Evolutionary conservation across 2,113 vertebrate species (phyloP), one percentile per base, ranked within the genome.

Genomic region (Rhabdomys dilectus): DNA sequence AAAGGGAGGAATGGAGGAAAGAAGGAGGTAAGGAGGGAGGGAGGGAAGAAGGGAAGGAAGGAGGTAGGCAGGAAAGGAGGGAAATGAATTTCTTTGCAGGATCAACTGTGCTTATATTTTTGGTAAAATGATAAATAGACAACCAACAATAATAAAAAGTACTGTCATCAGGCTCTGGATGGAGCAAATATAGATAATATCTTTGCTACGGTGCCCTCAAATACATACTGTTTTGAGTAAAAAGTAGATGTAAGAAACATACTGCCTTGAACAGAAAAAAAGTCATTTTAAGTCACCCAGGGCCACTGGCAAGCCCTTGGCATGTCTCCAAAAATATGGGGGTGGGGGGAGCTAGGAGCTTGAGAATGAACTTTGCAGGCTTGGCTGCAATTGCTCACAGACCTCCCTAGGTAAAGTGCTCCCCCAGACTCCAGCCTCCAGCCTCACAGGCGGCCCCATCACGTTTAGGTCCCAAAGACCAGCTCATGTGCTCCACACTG

Each of bases 21-120:
- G 34, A 29, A 5, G 3, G 4, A 5, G 26, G 34, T 4, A 19
- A 4, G 6, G 5, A 4, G 6, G 31, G 12, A 19, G 15, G 16
- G 5, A 17, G 15, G 15, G 9, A 58, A 26, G 16, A 4, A 45
- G 4, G 48, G 9, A 60, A 4, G 0, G 1, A 21, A 24, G 24
- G 13, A 45, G 1, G 31, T 12, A 24, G 34, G 9, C 15, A 39
- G 34, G 8, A 36, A 34, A 10, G 5, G 8, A 45, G 4, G 11
- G 1, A 5, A 51, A 56, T 8, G 4, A 48, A 72, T 56, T 91
- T 88, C 58, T 90, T 96, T 62, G 26, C 31, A 91, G 91, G 29
- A 9, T 77, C 56, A 75, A 70, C 51, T 51, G 19, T 48, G 11
- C n/a, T 92, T 58, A 6, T 56, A 77, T 58, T 76, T 88, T 81